These are phyloP conservation scores for Pipra filicauda DNA, from an alignment of 2,113 vertebrate genomes.

Conservation along the genomic window DNA sequence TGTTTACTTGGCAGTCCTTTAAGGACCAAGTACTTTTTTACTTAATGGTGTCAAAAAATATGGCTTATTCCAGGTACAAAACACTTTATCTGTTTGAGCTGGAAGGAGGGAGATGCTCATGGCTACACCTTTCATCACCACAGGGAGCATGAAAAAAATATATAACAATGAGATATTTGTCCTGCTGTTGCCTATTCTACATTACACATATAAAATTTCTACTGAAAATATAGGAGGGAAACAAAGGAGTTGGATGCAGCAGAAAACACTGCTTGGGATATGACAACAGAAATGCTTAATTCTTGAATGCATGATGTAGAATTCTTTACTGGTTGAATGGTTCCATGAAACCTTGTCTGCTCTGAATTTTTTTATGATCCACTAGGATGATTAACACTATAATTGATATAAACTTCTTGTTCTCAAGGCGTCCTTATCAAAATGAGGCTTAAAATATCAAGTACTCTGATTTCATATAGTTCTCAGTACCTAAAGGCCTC, in stretches of 20 bases:
- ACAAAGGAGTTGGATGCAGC: neutral
- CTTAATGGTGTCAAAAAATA: neutral
- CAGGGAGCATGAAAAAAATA: neutral
- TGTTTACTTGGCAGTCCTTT: neutral
- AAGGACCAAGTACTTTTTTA: neutral
- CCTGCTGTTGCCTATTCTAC: neutral
- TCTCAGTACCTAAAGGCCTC: neutral
- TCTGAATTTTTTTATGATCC: neutral
- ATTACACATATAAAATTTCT: neutral
- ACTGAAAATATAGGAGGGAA: neutral
- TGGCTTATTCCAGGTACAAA: neutral
- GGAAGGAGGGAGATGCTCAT: neutral
- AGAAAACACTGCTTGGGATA: neutral
- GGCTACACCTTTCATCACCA: neutral
- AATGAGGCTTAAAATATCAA: neutral
- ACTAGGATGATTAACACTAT: neutral
- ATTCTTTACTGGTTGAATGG: neutral
- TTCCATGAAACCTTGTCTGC: neutral
- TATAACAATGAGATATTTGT: neutral
- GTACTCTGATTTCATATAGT: neutral
- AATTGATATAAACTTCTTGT: neutral
- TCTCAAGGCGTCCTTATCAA: neutral
- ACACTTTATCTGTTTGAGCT: neutral
- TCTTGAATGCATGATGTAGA: neutral
- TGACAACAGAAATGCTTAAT: neutral